Percentiles rank a stretch among this genome's conserved stretches.
These are phyloP conservation scores for Popillia japonica DNA, from an alignment of 1,140 invertebrate species.

Conservation along the genomic window DNA sequence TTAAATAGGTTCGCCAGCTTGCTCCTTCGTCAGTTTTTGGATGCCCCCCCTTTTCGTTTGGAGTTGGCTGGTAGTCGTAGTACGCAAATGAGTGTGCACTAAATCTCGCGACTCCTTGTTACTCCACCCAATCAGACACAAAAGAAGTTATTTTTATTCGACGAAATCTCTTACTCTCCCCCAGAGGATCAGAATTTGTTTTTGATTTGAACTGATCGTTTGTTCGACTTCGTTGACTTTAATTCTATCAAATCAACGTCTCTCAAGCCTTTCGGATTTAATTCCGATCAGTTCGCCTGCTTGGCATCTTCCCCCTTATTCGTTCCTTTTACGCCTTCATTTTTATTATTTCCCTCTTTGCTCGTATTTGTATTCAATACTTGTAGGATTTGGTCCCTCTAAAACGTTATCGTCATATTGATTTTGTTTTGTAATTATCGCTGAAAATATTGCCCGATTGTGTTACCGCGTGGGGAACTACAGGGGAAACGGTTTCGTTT, in stretches of 20 bases:
- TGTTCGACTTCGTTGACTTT: conserved; percentile 38
- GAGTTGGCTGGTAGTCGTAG: not conserved
- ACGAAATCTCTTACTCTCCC: conserved; percentile 17
- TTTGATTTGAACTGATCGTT: conserved; percentile 38
- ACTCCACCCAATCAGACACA: conserved; percentile 30
- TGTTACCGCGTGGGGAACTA: not conserved
- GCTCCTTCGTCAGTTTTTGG: conserved; percentile 4
- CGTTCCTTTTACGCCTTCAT: not conserved
- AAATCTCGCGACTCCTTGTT: conserved; percentile 38
- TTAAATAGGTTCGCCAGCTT: conserved; percentile 46
- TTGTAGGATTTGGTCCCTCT: not conserved
- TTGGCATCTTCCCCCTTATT: conserved; percentile 7
- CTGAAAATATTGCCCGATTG: not conserved
- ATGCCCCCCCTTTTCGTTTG: too few relatives aligned
- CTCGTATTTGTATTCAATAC: conserved; percentile 14
- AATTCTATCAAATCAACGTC: conserved; percentile 38
- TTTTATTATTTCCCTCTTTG: conserved; percentile 17
- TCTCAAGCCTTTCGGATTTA: conserved; percentile 37
- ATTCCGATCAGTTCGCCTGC: conserved; percentile 28
- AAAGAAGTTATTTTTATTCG: conserved; percentile 38
- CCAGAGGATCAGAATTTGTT: conserved; percentile 33
- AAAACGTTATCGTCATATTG: conserved; percentile 22
- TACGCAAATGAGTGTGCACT: conserved; percentile 41
- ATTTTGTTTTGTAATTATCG: conserved; percentile 28
- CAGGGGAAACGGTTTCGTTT: not conserved